Base-by-base conservation (phyloP, 2,113 vertebrate genomes). In the Manacus vitellinus region DNA sequence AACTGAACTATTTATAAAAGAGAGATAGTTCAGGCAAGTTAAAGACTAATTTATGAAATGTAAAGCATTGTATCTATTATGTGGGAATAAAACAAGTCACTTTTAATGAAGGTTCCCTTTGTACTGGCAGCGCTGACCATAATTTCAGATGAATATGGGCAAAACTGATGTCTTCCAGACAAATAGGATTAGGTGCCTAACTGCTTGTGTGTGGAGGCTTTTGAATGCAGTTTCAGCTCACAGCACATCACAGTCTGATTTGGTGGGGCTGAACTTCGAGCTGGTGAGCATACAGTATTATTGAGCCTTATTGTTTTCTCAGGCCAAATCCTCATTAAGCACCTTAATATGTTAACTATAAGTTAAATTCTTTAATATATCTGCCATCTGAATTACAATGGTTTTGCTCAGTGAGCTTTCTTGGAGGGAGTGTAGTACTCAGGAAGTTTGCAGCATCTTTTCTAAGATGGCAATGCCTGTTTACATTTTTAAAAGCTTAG, bases 121-220 rank as follows among this genome's bases (percentile, higher is more conserved):
- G 33, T 75, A 47, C 16, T 56, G 28, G 24, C 14, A 80, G 24
- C 0, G 0, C 19, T 65, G 66, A 52, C 49, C 0, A 0, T 31
- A 37, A 61, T 76, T 89, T 79, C 31, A 27, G 49, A 22, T 73
- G 6, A 65, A 46, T 37, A 23, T 37, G 43, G 14, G 28, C 19
- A 73, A 65, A 85, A 51, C 6, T 21, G 72, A 11, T 12, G 3
- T 56, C 37, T 88, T 86, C 35, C 30, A 59, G 73, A 46, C 35
- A 58, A 14, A 63, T 19, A 8, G 6, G 23, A n/a, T 72, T 65
- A 58, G 37, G 28, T 68, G 17, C n/a, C 44, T 11, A 33, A 24
- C 43, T 87, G 55, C 63, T 68, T 84, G 62, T 68, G 31, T 23
- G 20, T 23, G 27, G 19, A 44, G 30, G 31, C 47, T 47, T 92